Evolutionary conservation across 1,140 invertebrate genomes (phyloP).

Genomic region (Philaenus spumarius): DNA sequence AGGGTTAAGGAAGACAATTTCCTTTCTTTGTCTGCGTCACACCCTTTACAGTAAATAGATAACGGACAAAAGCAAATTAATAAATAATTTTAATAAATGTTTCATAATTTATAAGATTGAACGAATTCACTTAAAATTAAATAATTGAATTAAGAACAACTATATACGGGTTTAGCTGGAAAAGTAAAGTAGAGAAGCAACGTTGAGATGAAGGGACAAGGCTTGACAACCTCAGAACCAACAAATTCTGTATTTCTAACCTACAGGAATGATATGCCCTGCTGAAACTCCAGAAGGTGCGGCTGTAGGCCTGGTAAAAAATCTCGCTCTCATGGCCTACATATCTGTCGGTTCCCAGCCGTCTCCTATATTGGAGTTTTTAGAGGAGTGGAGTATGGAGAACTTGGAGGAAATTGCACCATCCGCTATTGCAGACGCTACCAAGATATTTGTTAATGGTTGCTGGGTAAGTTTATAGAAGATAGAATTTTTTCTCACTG

Average conservation of each 20-base stretch:
- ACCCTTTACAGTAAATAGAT: too few species aligned
- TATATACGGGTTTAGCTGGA: too few species aligned
- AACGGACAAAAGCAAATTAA: too few species aligned
- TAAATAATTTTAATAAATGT: too few species aligned
- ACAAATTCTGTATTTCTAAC: background rate
- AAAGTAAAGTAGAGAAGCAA: too few species aligned
- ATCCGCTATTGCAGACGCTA: conserved; percentile 91
- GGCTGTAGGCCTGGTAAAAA: conserved; percentile 91
- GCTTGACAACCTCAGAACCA: background rate
- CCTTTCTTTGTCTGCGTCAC: too few species aligned
- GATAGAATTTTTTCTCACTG: too few species aligned
- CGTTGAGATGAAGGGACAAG: too few species aligned
- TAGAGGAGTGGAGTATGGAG: conserved; percentile 99
- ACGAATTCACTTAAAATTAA: too few species aligned
- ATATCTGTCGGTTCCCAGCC: conserved; percentile 98
- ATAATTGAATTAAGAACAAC: too few species aligned
- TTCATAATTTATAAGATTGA: too few species aligned
- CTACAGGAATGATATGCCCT: conserved; percentile 87
- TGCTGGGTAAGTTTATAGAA: conserved; percentile 79
- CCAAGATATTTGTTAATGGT: conserved; percentile 99
- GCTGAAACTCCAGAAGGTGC: conserved; percentile 98
- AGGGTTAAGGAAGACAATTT: too few species aligned
- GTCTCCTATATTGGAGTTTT: conserved; percentile 97
- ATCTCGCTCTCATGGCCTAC: conserved; percentile 97
- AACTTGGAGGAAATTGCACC: conserved; percentile 98